Evolutionary conservation across 2,797 vertebrate species (phyloP), one percentile per base, ranked within the genome.

Genomic region (Oreonectes daqikongensis): DNA sequence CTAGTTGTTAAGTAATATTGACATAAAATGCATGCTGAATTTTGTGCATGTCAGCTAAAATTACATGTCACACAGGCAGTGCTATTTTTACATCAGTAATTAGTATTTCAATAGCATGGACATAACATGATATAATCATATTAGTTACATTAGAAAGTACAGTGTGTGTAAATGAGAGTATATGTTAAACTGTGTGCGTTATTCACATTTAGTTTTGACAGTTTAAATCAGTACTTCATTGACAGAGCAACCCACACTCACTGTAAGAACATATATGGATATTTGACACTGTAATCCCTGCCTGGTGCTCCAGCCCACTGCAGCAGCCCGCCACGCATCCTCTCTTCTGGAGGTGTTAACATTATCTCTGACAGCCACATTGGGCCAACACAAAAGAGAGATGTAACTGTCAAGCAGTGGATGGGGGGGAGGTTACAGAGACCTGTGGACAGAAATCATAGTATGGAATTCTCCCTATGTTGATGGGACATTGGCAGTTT

Each of bases 351-450:
- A 75, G 72, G 73, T 73, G 71, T 78, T 55, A 48, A 72, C 60
- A 87, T 88, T 86, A 86, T 86, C 79, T 87, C 75, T 66, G 48
- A 57, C 64, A 80, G 80, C 75, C 88, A 88, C 77, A 63, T 78
- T 83, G 66, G 67, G 60, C 80, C 73, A 67, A 71, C 55, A 84
- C 55, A 83, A 81, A 82, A 32, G 57, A 14, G 28, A 69, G 66
- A 35, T 44, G 15, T 85, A 80, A 79, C 67, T 86, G 69, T 69
- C 82, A 81, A 78, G 61, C 80, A 60, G 79, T 61, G 63, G 67
- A 57, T 76, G 7, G 8, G 8, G 2, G 35, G 8, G 9, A 60
- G 69, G 73, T 6, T 12, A 81, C 78, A 75, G 83, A 81, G 81
- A 80, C 24, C 24, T 35, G n/a, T 9, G 9, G 8, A 35, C 35